Evolutionary conservation across 2,113 vertebrate species (phyloP).

Genomic region (Macheiramphus alcinus): DNA sequence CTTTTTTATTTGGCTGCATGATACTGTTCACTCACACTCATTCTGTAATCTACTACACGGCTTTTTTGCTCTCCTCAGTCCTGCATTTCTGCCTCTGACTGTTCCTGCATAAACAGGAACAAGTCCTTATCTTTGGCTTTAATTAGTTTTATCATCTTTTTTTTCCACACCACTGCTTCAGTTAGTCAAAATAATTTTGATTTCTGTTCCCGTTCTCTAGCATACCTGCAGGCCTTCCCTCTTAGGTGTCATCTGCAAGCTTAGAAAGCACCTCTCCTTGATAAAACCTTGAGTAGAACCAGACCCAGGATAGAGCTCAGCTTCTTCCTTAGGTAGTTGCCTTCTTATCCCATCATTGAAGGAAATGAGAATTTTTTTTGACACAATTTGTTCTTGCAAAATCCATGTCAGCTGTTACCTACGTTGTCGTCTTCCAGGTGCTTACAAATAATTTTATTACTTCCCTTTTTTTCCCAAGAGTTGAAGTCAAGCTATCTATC

Average conservation of each 20-base stretch:
- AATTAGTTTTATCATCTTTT: not conserved
- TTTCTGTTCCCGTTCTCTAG: not conserved
- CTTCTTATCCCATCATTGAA: not conserved
- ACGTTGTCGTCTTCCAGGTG: not conserved
- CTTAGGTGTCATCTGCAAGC: not conserved
- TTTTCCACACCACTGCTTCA: not conserved
- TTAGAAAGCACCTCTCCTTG: not conserved
- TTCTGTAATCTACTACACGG: not conserved
- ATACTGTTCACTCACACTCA: not conserved
- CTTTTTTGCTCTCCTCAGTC: not conserved
- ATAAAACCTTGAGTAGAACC: not conserved
- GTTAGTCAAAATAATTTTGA: not conserved
- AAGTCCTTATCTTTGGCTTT: not conserved
- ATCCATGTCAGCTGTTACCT: not conserved
- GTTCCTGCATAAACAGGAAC: not conserved
- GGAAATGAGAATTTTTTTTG: not conserved
- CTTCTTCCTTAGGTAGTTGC: not conserved
- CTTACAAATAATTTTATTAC: not conserved
- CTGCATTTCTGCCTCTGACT: not conserved
- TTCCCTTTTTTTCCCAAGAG: rapidly evolving
- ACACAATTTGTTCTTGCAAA: not conserved
- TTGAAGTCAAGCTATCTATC: not conserved
- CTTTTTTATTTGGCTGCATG: not conserved
- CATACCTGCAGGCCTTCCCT: not conserved
- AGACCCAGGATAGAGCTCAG: not conserved